phyloP scores from a whole-genome alignment of 2,797 vertebrate species.

The Siniperca undulata region DNA sequence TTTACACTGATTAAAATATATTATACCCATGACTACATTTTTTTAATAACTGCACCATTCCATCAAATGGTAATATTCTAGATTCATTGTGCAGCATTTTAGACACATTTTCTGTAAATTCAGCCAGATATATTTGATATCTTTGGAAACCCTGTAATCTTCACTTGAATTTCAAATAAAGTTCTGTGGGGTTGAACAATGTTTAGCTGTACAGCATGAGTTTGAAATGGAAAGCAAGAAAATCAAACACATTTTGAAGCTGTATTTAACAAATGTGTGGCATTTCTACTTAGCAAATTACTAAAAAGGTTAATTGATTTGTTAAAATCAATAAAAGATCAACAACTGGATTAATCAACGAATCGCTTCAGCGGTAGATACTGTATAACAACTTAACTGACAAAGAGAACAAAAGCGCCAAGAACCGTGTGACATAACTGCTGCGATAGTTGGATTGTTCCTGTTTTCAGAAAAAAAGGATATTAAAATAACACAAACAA shows the following conservation, averaged over 20 bases:
- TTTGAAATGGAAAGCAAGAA: neutral
- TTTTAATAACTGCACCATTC: neutral
- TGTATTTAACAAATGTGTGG: neutral
- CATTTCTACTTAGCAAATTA: neutral
- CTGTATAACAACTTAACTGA: neutral
- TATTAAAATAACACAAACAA: neutral
- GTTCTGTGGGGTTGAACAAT: accelerated
- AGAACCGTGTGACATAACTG: neutral
- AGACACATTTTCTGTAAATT: neutral
- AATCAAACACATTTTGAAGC: too few relatives aligned
- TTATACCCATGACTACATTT: neutral
- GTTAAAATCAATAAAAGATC: neutral
- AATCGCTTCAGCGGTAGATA: neutral
- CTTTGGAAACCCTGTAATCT: neutral
- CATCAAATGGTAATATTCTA: neutral
- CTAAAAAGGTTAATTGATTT: neutral
- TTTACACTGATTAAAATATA: neutral
- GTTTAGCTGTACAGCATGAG: neutral
- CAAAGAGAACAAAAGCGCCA: neutral
- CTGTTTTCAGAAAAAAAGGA: neutral
- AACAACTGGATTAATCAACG: neutral
- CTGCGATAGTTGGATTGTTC: neutral
- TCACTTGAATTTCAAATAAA: neutral
- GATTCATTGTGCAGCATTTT: neutral
- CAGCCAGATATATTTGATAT: neutral